Evolutionary conservation across 2,888 invertebrate species (phyloP).

Genomic region (Hirudinaria manillensis): DNA sequence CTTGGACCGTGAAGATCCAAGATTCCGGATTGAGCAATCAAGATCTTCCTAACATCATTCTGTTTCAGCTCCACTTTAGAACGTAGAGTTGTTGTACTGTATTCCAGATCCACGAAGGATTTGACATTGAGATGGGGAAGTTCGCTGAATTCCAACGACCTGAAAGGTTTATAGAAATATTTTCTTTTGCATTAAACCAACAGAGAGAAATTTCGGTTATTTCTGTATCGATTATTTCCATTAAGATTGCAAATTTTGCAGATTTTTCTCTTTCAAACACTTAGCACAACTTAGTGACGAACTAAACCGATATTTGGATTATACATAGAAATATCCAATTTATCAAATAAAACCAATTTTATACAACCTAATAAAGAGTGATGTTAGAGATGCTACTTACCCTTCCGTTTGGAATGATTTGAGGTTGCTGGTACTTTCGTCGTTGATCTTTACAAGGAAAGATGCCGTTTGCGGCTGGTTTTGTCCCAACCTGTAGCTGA

Average conservation of each 20-base stretch:
- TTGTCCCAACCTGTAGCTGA: slow-evolving; percentile 32
- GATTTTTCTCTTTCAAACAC: not conserved
- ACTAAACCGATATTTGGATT: not conserved
- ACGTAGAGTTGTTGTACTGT: not conserved
- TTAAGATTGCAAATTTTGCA: too few relatives aligned
- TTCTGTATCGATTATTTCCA: too few relatives aligned
- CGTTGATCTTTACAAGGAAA: slow-evolving; percentile 32
- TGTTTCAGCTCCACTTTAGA: not conserved
- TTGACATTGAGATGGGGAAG: not conserved
- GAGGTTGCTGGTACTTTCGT: slow-evolving; percentile 32
- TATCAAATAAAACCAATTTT: not conserved
- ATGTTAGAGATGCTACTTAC: slow-evolving; percentile 12
- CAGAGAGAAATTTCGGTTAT: too few relatives aligned
- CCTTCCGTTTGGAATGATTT: slow-evolving; percentile 31
- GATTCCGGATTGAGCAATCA: not conserved
- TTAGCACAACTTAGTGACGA: not conserved
- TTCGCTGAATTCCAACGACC: not conserved
- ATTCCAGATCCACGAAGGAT: not conserved
- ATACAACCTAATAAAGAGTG: not conserved
- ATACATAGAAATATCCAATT: not conserved
- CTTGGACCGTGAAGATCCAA: slow-evolving; percentile 1
- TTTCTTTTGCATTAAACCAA: too few relatives aligned
- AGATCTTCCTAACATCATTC: not conserved
- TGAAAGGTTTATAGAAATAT: too few relatives aligned
- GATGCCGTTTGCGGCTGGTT: slow-evolving; percentile 31